Base-by-base conservation (phyloP, 2,113 vertebrate genomes). In the Scatophagus argus region DNA sequence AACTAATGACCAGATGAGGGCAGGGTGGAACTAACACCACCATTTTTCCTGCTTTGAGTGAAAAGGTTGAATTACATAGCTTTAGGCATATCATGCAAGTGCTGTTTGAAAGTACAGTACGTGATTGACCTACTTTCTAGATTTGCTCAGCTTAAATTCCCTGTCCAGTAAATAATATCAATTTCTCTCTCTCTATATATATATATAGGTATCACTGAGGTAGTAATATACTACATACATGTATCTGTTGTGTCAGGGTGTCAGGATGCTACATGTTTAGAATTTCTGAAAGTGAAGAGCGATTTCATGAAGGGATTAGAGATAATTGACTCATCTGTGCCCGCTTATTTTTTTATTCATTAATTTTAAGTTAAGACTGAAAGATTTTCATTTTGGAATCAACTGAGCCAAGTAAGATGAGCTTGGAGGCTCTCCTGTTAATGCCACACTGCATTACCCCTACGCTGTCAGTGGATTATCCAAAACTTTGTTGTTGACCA, bases 401-500 rank as follows among this genome's bases (percentile, higher is more conserved):
- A 66, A 17, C 36, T 59, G 56, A 82, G 52, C 44, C 54, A 77
- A 31, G 44, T 59, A 41, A 56, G 8, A 82, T 65, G 44, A 65
- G 79, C 52, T 69, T 8, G 6, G n/a, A 77, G 73, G 52, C 46
- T 31, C 81, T 73, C 32, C 47, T 58, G 69, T 55, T 78, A 60
- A 55, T 41, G 73, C 63, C 61, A 66, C 46, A 82, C 69, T 62
- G 77, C 56, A 79, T 81, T 68, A 66, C 38, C 21, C 43, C 44
- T 34, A 31, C 64, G 58, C 77, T 75, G 83, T 51, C 14, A 46
- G 61, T 86, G 85, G 81, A 92, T 94, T 91, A 92, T 84, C 84
- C 70, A 72, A 92, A 93, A 91, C 64, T 75, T 87, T 76, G 79
- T 85, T 88, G 86, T 74, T 77, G 36, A 87, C 85, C 77, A 91